Evolutionary conservation across 2,113 vertebrate genomes (phyloP).

Genomic region (Thunnus maccoyii): DNA sequence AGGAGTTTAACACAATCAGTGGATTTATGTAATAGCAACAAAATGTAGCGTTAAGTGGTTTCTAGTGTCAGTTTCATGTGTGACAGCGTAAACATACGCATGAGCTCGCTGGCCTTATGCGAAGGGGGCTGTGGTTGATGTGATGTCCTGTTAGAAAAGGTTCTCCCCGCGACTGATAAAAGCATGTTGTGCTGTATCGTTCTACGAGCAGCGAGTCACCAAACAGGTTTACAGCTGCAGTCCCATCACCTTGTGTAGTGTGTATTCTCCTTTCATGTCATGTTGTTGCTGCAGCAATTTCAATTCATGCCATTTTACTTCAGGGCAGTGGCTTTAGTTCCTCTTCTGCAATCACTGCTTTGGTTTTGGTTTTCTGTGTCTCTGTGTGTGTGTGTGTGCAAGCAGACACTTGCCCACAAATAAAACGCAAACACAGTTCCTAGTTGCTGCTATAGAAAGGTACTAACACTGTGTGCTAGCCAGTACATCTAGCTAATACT

Average conservation of each 20-base stretch:
- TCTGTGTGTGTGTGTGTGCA: background rate
- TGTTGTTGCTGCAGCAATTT: slow-evolving; percentile 4
- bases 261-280: background rate
- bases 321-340: background rate
- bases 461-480: background rate
- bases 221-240: slow-evolving; percentile 16
- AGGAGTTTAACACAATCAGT: background rate
- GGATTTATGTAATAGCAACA: background rate
- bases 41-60: background rate
- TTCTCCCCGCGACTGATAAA: slow-evolving; percentile 17
- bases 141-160: background rate
- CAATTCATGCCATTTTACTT: background rate
- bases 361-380: background rate
- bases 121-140: slow-evolving; percentile 1
- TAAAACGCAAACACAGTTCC: slow-evolving; percentile 1
- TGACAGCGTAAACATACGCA: slow-evolving; percentile 1
- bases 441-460: slow-evolving; percentile 1
- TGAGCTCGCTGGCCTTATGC: background rate
- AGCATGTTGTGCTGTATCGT: background rate
- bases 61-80: background rate
- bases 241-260: background rate
- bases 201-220: slow-evolving; percentile 8
- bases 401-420: slow-evolving; percentile 30
- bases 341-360: slow-evolving; percentile 10
- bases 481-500: slow-evolving; percentile 6